Evolutionary conservation across 2,113 vertebrate species (phyloP), one percentile per base, ranked within the genome.

Genomic region (Cyprinodon variegatus): DNA sequence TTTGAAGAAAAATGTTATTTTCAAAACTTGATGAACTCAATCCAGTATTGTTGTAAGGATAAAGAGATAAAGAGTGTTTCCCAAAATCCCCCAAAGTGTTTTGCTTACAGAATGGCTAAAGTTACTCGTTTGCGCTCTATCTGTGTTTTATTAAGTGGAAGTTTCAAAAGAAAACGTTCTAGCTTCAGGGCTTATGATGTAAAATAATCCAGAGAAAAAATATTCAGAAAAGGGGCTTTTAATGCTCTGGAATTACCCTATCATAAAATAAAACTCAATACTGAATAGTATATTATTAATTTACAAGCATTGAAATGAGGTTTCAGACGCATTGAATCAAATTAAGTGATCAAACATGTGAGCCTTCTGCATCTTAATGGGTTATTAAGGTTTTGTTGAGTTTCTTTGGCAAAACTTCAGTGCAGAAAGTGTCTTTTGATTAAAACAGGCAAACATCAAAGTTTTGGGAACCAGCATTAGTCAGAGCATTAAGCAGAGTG

Each of bases 51-150:
- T 20, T 40, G 14, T n/a, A 64, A 15, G 10, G 38, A 64, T 17
- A 53, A 74, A 81, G 43, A 79, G 63, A 64, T 1, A 68, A 29
- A 29, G 65, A 46, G 43, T 64, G 60, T 67, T 43, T 65, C 13
- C 12, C 12, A 22, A 22, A 22, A 13, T 13, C 13, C 40, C 12
- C 11, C 20, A 13, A 22, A 22, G 41, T 3, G n/a, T 45, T n/a
- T 45, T 43, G 22, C 64, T 2, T 17, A 4, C 61, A 36, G 13
- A 62, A 6, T 13, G 61, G 50, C 11, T 62, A 3, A 40, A 40
- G 37, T 9, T 63, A 7, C 38, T 63, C 15, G 7, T 57, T 57
- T 57, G 50, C 8, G 11, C 62, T 3, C 15, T 39, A 38, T 40
- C 20, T 3, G 0, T 2, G 11, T 38, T 36, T 63, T 65, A 22